Evolutionary conservation across 2,888 invertebrate genomes (phyloP).

Genomic region (Liposcelis brunnea): DNA sequence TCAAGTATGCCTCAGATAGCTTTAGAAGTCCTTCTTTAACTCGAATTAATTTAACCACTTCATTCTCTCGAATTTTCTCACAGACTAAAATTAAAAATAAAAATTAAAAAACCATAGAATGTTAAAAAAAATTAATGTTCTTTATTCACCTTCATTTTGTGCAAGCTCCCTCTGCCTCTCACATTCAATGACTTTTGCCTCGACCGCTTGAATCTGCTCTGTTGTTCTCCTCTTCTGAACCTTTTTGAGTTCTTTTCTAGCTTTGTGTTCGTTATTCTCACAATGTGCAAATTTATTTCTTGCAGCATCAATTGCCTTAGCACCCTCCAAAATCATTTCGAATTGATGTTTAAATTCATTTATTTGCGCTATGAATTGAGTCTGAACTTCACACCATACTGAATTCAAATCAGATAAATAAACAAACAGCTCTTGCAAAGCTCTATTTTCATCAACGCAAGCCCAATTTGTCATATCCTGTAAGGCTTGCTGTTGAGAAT

Average conservation of each 20-base stretch:
- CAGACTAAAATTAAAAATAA: conserved; percentile 26
- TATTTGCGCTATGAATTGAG: conserved; percentile 26
- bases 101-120: too few relatives aligned
- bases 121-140: too few relatives aligned
- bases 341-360: conserved; percentile 30
- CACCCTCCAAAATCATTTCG: conserved; percentile 31
- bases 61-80: conserved; percentile 31
- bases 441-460: conserved; percentile 28
- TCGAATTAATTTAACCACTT: conserved; percentile 32
- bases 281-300: conserved; percentile 26
- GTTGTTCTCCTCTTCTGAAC: conserved; percentile 25
- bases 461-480: conserved; percentile 32
- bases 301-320: conserved; percentile 28
- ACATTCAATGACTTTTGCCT: conserved; percentile 28
- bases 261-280: conserved; percentile 27
- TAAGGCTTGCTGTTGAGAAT: conserved; percentile 28
- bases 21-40: conserved; percentile 30
- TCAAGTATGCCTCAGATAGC: conserved; percentile 31
- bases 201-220: conserved; percentile 27
- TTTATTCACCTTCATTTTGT: conserved; percentile 30
- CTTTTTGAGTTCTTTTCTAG: conserved; percentile 29
- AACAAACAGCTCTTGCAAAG: conserved; percentile 28
- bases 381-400: conserved; percentile 31
- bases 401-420: conserved; percentile 28
- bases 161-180: conserved; percentile 29